Evolutionary conservation across 2,113 vertebrate species (phyloP).

Genomic region (Ptyas mucosa): DNA sequence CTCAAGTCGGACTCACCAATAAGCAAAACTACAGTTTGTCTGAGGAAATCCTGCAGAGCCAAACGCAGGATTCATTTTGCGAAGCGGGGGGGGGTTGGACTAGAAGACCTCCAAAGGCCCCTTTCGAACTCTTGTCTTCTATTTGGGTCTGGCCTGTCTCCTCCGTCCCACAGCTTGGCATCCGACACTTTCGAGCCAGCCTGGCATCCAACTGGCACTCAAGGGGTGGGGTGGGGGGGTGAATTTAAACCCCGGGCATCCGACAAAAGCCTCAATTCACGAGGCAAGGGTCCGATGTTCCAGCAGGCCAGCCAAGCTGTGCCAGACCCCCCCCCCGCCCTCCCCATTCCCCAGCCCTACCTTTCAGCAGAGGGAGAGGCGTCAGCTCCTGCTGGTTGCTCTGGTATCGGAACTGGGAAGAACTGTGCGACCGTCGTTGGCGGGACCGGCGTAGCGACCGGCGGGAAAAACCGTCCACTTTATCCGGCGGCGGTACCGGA

Average conservation of each 20-base stretch:
- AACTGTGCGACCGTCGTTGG: slow-evolving; percentile 87
- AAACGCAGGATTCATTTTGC: neutral
- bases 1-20: neutral
- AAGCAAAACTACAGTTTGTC: neutral
- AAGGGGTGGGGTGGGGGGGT: neutral
- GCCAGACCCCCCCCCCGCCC: no score
- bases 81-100: neutral
- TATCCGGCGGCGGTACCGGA: slow-evolving; percentile 85
- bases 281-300: neutral
- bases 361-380: slow-evolving; percentile 87
- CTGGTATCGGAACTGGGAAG: slow-evolving; percentile 92
- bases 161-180: neutral
- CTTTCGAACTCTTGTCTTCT: neutral
- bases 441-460: slow-evolving; percentile 86
- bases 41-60: neutral
- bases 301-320: neutral
- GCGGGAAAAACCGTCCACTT: slow-evolving; percentile 90
- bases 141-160: neutral
- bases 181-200: neutral
- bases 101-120: neutral
- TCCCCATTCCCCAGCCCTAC: slow-evolving; percentile 58
- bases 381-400: slow-evolving; percentile 92
- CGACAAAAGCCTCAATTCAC: neutral
- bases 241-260: neutral
- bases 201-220: neutral